These are phyloP conservation scores for Acanthis flammea DNA, from an alignment of 2,797 vertebrate species.

Conservation along the genomic window DNA sequence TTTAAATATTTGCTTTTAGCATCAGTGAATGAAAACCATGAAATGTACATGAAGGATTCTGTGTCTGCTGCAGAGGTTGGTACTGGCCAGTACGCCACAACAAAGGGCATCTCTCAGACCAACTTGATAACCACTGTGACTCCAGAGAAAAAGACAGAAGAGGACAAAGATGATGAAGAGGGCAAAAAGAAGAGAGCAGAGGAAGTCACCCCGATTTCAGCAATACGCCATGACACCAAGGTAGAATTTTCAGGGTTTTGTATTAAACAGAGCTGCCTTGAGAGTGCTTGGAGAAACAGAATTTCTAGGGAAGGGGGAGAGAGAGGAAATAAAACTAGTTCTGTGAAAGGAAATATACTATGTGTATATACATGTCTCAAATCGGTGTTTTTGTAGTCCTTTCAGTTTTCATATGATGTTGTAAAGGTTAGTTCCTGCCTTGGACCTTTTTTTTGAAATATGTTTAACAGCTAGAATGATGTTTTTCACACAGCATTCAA, in stretches of 20 bases:
- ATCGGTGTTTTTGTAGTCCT: background rate
- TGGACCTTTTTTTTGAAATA: background rate
- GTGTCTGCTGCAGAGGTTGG: conserved; percentile 91
- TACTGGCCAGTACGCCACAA: conserved; percentile 86
- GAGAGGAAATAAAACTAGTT: background rate
- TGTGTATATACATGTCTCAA: background rate
- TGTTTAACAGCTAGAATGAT: background rate
- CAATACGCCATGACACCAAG: conserved; percentile 86
- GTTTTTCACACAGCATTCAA: background rate
- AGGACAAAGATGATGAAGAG: conserved; percentile 86
- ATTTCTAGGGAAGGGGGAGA: background rate
- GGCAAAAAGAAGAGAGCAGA: conserved; percentile 71
- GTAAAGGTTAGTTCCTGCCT: background rate
- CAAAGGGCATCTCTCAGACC: conserved; percentile 87
- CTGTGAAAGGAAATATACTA: background rate
- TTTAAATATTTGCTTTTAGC: conserved; percentile 84
- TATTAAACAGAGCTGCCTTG: background rate
- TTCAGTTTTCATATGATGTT: background rate
- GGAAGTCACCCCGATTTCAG: conserved; percentile 72
- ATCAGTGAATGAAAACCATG: conserved; percentile 91
- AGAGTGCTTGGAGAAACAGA: background rate
- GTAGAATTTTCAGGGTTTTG: conserved; percentile 76
- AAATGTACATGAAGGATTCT: conserved; percentile 91
- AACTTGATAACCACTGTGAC: conserved; percentile 93
- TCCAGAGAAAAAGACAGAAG: conserved; percentile 90